Percentiles rank a stretch among this genome's conserved stretches.
These are phyloP conservation scores for Hypotaenidia okinawae DNA, from an alignment of 2,797 vertebrate genomes.

Conservation along the genomic window DNA sequence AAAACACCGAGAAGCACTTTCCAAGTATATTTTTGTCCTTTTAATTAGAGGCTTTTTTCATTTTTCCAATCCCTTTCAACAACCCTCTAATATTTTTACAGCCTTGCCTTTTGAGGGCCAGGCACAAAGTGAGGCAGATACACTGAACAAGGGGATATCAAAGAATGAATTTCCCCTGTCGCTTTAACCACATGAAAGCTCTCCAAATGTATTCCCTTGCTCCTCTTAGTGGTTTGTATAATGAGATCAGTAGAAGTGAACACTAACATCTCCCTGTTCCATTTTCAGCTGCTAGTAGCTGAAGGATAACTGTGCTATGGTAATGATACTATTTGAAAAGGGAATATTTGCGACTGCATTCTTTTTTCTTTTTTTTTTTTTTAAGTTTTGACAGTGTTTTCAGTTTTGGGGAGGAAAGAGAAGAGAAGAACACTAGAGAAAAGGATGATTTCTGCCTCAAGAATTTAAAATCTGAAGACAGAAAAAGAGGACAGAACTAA, in stretches of 20 bases:
- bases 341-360: conserved; percentile 55
- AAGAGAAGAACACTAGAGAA: not conserved
- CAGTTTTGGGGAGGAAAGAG: conserved; percentile 9
- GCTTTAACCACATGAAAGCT: conserved; percentile 74
- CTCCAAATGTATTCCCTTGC: conserved; percentile 69
- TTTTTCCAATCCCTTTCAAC: conserved; percentile 25
- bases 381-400: conserved; percentile 1
- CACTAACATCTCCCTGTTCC: conserved; percentile 62
- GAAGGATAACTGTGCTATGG: conserved; percentile 48
- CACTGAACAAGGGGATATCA: conserved; percentile 73
- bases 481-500: not conserved
- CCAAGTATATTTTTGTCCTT: conserved; percentile 48
- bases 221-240: conserved; percentile 73
- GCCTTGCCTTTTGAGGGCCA: conserved; percentile 49
- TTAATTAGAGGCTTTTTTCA: conserved; percentile 43
- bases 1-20: conserved; percentile 51
- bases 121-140: conserved; percentile 50
- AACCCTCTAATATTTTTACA: conserved; percentile 29
- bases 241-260: conserved; percentile 74
- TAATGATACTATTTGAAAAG: conserved; percentile 67
- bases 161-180: conserved; percentile 61
- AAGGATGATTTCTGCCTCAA: not conserved
- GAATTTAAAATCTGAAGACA: conserved; percentile 21
- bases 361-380: not conserved
- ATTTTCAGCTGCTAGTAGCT: conserved; percentile 61